phyloP scores from a whole-genome alignment of 2,888 invertebrate genomes.

The Mimachlamys varia region DNA sequence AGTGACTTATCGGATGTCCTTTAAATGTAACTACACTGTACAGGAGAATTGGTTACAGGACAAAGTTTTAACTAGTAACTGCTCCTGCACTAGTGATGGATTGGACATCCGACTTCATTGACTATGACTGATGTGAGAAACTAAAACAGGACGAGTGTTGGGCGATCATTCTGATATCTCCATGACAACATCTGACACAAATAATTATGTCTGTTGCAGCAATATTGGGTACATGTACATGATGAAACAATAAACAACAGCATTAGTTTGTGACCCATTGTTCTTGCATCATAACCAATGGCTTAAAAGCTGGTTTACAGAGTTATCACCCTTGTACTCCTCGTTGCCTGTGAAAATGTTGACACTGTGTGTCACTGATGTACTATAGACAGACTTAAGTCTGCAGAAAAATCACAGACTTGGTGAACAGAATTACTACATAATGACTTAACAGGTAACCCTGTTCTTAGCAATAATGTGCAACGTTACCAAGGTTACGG shows the following conservation, averaged over 20 bases:
- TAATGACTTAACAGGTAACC: not conserved
- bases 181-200: not conserved
- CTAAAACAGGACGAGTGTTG: no score
- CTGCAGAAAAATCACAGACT: not conserved
- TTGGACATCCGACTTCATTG: no score
- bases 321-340: not conserved
- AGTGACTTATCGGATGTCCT: no score
- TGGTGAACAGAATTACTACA: not conserved
- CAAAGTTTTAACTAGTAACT: no score
- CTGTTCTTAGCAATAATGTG: not conserved
- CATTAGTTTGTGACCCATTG: not conserved
- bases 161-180: not conserved
- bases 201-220: not conserved
- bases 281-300: not conserved
- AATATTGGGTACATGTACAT: no score
- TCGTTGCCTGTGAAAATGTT: not conserved
- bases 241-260: not conserved
- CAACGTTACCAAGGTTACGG: not conserved
- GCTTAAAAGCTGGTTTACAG: not conserved
- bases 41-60: no score
- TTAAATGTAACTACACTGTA: no score
- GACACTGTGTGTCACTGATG: not conserved
- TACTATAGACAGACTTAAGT: not conserved
- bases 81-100: no score
- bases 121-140: no score